phyloP scores from a whole-genome alignment of 2,888 invertebrate genomes.

The Euclidia mi region DNA sequence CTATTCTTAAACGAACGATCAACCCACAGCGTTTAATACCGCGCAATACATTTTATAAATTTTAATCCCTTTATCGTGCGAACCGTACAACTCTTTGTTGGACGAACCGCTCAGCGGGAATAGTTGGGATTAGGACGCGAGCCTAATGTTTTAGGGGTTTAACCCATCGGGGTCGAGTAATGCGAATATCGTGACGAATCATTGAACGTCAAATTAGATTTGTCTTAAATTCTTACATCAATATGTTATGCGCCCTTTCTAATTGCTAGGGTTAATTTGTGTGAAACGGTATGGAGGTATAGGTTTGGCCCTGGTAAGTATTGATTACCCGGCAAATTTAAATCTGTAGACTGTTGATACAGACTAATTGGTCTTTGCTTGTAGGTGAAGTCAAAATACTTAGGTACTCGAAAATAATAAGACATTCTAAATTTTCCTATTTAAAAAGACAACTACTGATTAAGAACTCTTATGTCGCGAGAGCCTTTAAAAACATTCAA shows the following conservation, averaged over 20 bases:
- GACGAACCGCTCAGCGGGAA: conserved; percentile 60
- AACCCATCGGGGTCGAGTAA: conserved; percentile 43
- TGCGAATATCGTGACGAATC: conserved; percentile 61
- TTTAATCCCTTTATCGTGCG: conserved; percentile 84
- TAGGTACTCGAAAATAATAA: too few species aligned
- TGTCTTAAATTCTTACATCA: conserved; percentile 30
- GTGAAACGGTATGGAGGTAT: too few species aligned
- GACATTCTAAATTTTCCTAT: too few species aligned
- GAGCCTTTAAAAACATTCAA: too few species aligned
- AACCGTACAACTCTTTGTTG: conserved; percentile 74
- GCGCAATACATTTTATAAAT: conserved; percentile 79
- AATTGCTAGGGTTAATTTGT: background rate
- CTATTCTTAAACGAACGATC: conserved; percentile 53
- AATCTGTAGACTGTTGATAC: too few species aligned
- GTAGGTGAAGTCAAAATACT: too few species aligned
- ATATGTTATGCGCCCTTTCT: conserved; percentile 2
- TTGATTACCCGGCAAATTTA: too few species aligned
- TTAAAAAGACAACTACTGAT: too few species aligned
- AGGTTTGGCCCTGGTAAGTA: too few species aligned
- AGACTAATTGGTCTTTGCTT: too few species aligned
- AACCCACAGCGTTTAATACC: conserved; percentile 67
- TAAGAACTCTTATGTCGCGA: too few species aligned
- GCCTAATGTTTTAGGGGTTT: conserved; percentile 67
- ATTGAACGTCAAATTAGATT: conserved; percentile 54
- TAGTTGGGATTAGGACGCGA: conserved; percentile 67